Percentiles rank a stretch among this genome's conserved stretches.
phyloP scores from a whole-genome alignment of 1,140 invertebrate genomes.

The Brachionus calyciflorus region DNA sequence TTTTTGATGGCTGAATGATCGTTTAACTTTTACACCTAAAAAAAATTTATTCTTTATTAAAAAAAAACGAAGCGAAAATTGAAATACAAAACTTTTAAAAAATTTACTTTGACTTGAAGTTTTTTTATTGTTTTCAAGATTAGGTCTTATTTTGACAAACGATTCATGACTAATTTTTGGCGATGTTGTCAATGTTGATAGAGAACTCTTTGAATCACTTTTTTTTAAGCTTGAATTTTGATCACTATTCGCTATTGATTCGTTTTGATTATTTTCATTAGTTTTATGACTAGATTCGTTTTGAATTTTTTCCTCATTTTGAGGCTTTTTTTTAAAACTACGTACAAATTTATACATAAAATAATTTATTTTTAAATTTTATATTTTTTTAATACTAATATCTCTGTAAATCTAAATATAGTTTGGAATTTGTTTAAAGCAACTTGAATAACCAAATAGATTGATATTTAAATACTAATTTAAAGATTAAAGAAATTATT shows the following conservation, averaged over 20 bases:
- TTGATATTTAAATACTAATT: no score
- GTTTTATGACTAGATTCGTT: background rate
- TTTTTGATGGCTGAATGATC: conserved; percentile 23
- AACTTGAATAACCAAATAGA: no score
- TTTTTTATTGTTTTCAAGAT: background rate
- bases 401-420: conserved; percentile 37
- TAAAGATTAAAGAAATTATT: no score
- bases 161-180: conserved; percentile 28
- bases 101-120: background rate
- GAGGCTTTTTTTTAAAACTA: conserved; percentile 40
- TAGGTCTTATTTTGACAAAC: background rate
- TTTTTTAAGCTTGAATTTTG: background rate
- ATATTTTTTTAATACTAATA: background rate
- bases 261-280: background rate
- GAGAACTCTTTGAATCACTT: background rate
- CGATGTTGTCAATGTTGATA: background rate
- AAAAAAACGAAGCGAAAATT: no score
- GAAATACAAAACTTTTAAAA: background rate
- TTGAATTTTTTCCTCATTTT: conserved; percentile 16
- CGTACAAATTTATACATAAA: conserved; percentile 40
- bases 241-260: background rate
- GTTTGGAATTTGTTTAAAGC: conserved; percentile 8
- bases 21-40: background rate
- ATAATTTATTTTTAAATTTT: background rate
- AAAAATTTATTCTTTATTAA: no score